Evolutionary conservation across 2,888 invertebrate species (phyloP), one percentile per base, ranked within the genome.

Genomic region (Heliothis peltigera): DNA sequence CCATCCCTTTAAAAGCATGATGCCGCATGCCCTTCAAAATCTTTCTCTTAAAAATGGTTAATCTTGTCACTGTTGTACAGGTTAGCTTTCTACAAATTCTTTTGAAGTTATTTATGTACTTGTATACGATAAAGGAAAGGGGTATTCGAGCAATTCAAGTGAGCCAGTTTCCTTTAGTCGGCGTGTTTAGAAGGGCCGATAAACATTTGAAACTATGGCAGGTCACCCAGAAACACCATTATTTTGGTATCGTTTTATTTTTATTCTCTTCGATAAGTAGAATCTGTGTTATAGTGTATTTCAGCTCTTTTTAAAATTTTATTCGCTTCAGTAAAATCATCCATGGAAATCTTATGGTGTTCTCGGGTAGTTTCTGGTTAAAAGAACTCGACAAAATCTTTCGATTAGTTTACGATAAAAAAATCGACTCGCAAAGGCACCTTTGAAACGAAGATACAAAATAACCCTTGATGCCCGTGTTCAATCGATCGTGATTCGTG

Each of bases 131-230:
- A 66, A 60, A 51, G 54, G 54, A 67, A 70, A 74, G 51, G 74
- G 47, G 17, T 44, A 25, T 64, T 46, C 47, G 28, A 60, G 51
- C 51, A 73, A 22, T 67, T 51, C 32, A 35, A 58, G 44, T 55
- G 76, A 72, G 64, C 75, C 42, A 75, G 75, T 72, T 75, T 49
- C n/a, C 53, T 57, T 48, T 28, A 54, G 22, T 25, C 49, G 51
- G 19, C 28, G 22, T 25, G 51, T 69, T 75, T 66, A 47, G 52
- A 75, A 64, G 51, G 58, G 61, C 78, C 65, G 6, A 35, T 61
- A 60, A 63, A 48, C 59, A 42, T 75, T 64, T 48, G 55, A 46
- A 63, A 63, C 56, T 21, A 62, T 47, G 19, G 47, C n/a, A n/a
- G n/a, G n/a, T 67, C 55, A 70, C 70, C 55, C 12, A 67, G 60